Percentiles rank a stretch among this genome's conserved stretches.
Evolutionary conservation across 2,888 invertebrate genomes (phyloP).

Genomic region (Heliconius charithonia): DNA sequence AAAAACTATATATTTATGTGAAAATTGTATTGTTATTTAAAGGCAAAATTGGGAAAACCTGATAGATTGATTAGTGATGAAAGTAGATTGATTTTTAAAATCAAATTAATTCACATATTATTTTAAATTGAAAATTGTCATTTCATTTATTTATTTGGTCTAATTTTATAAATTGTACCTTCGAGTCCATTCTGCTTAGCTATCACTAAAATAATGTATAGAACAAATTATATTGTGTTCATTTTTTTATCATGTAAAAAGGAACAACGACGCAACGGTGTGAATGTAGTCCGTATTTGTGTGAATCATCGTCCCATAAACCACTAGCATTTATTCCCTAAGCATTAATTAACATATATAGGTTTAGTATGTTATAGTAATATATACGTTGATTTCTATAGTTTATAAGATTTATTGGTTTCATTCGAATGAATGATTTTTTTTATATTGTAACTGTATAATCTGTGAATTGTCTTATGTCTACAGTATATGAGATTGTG

Average conservation of each 20-base stretch:
- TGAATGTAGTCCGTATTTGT: constrained; percentile 37
- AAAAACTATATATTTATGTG: not conserved
- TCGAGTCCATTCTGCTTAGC: not conserved
- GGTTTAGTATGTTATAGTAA: constrained; percentile 79
- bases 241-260: constrained; percentile 8
- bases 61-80: not conserved
- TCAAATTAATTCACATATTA: not conserved
- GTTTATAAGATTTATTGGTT: constrained; percentile 66
- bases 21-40: not conserved
- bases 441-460: constrained; percentile 30
- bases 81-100: not conserved
- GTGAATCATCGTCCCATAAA: constrained; percentile 53
- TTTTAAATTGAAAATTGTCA: not conserved
- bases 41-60: not conserved
- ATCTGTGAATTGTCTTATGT: constrained; percentile 45
- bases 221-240: constrained; percentile 10
- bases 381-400: constrained; percentile 83
- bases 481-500: constrained; percentile 15
- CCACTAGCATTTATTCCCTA: constrained; percentile 79
- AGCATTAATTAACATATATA: constrained; percentile 78
- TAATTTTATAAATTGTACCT: not conserved
- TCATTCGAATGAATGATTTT: constrained; percentile 61
- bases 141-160: not conserved
- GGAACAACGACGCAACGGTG: constrained; percentile 30
- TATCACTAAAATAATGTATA: not conserved